Base-by-base conservation (phyloP, 2,888 invertebrate genomes). In the Ornithoptera alexandrae region DNA sequence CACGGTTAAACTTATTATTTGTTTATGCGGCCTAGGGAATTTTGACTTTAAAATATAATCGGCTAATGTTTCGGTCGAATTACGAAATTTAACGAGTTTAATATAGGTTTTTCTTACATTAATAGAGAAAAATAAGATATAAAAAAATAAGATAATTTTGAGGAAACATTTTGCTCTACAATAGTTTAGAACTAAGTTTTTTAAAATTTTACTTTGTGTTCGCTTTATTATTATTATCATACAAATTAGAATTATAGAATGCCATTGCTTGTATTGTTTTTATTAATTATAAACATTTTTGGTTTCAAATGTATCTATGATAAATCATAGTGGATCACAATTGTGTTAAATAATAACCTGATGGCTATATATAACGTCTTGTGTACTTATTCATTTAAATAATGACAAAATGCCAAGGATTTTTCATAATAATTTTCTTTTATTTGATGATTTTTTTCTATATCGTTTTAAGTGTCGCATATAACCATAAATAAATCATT, bases 401-500 rank as follows among this genome's bases (percentile, higher is more conserved):
- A 82, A 78, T 82, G 84, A 87, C 88, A 83, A 86, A 86, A 84
- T 87, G 58, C 39, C 46, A 67, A 67, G 63, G 36, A 86, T 86
- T 87, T 89, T 86, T 79, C 79, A 84, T 88, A 86, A 88, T 88
- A 87, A 84, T 87, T 85, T 85, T 85, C 61, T 84, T 81, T 82
- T 79, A 83, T 85, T 83, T 82, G 67, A 64, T 71, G 57, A 64
- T 50, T 88, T 86, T 53, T 53, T 83, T 88, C 82, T 86, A 84
- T 78, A 82, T 83, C 84, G 80, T 89, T 89, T 87, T 88, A 86
- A 89, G 84, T 87, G 89, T 89, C 89, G 88, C 89, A 88, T 90
- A 85, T 86, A 84, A 87, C 84, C 89, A 87, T 88, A 87, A 82
- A 88, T 86, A 83, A 90, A 90, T 90, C 90, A 90, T 85, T 90